phyloP scores from a whole-genome alignment of 2,113 vertebrate species.

The Benitochromis conjunctus region DNA sequence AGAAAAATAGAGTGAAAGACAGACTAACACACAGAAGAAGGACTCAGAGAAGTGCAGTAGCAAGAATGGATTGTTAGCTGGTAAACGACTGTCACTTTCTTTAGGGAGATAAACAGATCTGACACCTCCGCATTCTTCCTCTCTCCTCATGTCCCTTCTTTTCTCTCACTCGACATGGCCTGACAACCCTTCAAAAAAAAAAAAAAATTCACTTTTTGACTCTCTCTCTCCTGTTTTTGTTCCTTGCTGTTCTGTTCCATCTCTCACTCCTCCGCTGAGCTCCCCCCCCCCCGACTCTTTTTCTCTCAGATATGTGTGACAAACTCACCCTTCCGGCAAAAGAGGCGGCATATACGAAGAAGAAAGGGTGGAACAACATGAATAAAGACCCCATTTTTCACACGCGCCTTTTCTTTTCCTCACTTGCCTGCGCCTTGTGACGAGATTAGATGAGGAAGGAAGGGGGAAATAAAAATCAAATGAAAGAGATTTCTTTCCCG shows the following conservation, averaged over 20 bases:
- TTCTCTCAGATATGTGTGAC: slow-evolving; percentile 33
- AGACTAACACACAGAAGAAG: slow-evolving; percentile 37
- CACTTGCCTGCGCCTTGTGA: slow-evolving; percentile 27
- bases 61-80: slow-evolving; percentile 57
- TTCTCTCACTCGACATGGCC: slow-evolving; percentile 41
- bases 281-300: not conserved
- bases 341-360: slow-evolving; percentile 6
- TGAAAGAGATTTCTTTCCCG: slow-evolving; percentile 8
- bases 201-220: slow-evolving; percentile 26
- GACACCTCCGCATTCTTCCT: slow-evolving; percentile 54
- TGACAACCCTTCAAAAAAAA: slow-evolving; percentile 57
- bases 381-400: slow-evolving; percentile 51
- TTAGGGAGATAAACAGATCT: slow-evolving; percentile 59
- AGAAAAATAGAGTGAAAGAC: slow-evolving; percentile 21
- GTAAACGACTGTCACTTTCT: slow-evolving; percentile 67
- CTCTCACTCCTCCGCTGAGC: not conserved
- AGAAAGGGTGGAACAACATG: slow-evolving; percentile 24
- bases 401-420: slow-evolving; percentile 3
- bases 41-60: slow-evolving; percentile 38
- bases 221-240: not conserved
- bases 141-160: slow-evolving; percentile 42
- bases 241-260: slow-evolving; percentile 4
- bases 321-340: slow-evolving; percentile 49
- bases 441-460: slow-evolving; percentile 38
- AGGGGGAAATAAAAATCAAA: slow-evolving; percentile 22